phyloP scores from a whole-genome alignment of 2,888 invertebrate genomes.

The Lydus trimaculatus region DNA sequence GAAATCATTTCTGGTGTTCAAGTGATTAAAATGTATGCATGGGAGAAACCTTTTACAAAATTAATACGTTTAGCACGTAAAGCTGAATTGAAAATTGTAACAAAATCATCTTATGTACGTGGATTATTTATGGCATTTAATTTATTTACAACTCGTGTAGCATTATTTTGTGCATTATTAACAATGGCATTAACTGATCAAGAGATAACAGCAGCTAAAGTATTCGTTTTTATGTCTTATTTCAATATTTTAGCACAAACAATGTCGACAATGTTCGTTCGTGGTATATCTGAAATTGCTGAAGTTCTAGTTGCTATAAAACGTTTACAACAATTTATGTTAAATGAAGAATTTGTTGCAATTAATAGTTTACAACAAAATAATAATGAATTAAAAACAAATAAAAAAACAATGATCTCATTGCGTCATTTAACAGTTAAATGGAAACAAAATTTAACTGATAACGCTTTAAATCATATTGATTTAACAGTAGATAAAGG shows the following conservation, averaged over 20 bases:
- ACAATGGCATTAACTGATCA: constrained; percentile 73
- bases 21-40: constrained; percentile 80
- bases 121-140: constrained; percentile 77
- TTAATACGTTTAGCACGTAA: constrained; percentile 67
- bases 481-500: constrained; percentile 49
- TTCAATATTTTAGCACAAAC: constrained; percentile 65
- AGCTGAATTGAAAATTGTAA: constrained; percentile 66
- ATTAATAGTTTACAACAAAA: constrained; percentile 37
- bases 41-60: constrained; percentile 75
- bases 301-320: constrained; percentile 61
- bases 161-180: constrained; percentile 78
- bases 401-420: constrained; percentile 32
- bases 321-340: constrained; percentile 57
- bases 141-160: constrained; percentile 81
- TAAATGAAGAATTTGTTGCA: constrained; percentile 54
- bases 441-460: constrained; percentile 52
- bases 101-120: constrained; percentile 69
- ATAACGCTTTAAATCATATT: constrained; percentile 52
- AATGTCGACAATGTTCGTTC: constrained; percentile 66
- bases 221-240: constrained; percentile 67
- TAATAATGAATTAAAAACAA: constrained; percentile 39
- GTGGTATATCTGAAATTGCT: constrained; percentile 61
- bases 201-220: constrained; percentile 74
- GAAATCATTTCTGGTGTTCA: constrained; percentile 94
- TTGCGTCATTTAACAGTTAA: constrained; percentile 53